phyloP scores from a whole-genome alignment of 2,797 vertebrate species.

The Naso thynnoides region DNA sequence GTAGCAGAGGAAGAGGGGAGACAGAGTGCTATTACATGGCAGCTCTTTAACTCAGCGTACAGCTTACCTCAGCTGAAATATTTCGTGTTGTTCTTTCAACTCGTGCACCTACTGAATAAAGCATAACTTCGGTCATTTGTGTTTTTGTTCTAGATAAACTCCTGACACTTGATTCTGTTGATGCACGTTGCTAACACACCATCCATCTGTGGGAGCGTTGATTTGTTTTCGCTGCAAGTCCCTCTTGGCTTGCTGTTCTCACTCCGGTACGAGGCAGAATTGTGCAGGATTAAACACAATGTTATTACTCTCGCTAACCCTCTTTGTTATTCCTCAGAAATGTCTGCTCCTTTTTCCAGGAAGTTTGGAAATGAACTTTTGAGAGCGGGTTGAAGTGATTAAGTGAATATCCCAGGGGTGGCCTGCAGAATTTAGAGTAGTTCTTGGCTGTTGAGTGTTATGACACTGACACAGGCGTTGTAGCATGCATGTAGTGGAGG shows the following conservation, averaged over 20 bases:
- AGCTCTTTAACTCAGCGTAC: conserved; percentile 2
- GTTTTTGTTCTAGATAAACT: conserved; percentile 17
- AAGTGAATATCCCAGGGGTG: conserved; percentile 70
- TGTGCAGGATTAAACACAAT: conserved; percentile 71
- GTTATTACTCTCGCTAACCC: conserved; percentile 70
- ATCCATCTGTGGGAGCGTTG: conserved; percentile 35
- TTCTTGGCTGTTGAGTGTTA: conserved; percentile 47
- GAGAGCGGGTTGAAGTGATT: conserved; percentile 74
- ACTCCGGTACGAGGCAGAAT: conserved; percentile 51
- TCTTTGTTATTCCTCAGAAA: conserved; percentile 75
- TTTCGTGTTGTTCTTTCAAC: not conserved
- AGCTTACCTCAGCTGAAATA: conserved; percentile 1
- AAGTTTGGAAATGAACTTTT: conserved; percentile 78
- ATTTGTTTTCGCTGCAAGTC: conserved; percentile 56
- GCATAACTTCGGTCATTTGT: not conserved
- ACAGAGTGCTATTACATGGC: not conserved
- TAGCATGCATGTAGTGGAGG: conserved; percentile 11
- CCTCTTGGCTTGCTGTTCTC: conserved; percentile 40
- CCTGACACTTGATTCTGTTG: conserved; percentile 23
- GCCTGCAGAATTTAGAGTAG: conserved; percentile 56
- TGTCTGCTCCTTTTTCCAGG: conserved; percentile 73
- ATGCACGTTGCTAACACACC: conserved; percentile 28
- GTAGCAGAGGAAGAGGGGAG: conserved; percentile 7
- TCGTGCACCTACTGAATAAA: not conserved
- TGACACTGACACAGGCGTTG: conserved; percentile 30